A percentile compares a stretch with the other conserved stretches of the same genome.
Conservation (phyloP, 2,797 vertebrate genomes). For the Periparus ater region DNA sequence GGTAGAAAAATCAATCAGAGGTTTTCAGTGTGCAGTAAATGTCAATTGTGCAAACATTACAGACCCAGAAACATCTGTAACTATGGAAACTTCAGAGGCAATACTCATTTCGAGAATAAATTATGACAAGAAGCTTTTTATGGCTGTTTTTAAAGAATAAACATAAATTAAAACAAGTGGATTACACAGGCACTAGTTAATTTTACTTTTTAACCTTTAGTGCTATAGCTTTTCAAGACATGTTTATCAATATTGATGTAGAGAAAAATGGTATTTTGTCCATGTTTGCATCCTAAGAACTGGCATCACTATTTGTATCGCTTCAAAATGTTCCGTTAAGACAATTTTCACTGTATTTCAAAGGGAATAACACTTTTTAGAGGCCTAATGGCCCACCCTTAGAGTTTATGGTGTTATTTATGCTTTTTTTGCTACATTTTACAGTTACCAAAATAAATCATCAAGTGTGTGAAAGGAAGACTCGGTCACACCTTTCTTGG, state of each 20-base stretch:
- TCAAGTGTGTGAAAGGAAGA: neutral
- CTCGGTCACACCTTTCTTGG: neutral
- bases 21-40: neutral
- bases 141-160: slow-evolving; percentile 3
- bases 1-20: slow-evolving; percentile 10
- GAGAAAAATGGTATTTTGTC: neutral
- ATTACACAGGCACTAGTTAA: neutral
- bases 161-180: neutral
- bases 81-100: slow-evolving; percentile 47
- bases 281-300: neutral
- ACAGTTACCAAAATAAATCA: neutral
- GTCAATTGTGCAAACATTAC: slow-evolving; percentile 32
- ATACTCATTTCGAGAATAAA: slow-evolving; percentile 17
- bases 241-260: neutral
- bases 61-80: slow-evolving; percentile 56
- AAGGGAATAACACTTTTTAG: neutral
- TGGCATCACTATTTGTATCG: neutral
- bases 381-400: neutral
- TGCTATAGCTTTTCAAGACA: neutral
- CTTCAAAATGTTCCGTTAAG: neutral
- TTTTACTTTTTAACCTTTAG: neutral
- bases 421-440: neutral
- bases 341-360: neutral
- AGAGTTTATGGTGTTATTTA: neutral
- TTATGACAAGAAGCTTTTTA: slow-evolving; percentile 20